Evolutionary conservation across 2,888 invertebrate species (phyloP).

Genomic region (Hetaerina titia): DNA sequence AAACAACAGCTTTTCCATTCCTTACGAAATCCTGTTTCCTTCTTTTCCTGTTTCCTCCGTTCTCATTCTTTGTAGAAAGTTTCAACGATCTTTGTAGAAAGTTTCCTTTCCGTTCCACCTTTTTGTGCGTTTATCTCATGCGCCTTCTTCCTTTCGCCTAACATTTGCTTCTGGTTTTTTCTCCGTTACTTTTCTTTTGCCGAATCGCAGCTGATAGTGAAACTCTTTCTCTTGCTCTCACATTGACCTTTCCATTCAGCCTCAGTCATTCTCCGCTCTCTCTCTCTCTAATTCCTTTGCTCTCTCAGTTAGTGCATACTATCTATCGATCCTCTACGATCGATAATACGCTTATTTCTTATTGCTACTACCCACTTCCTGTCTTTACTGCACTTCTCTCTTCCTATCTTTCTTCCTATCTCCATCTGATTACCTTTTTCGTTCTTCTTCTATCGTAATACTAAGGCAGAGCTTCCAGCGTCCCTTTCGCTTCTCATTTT

Average conservation of each 20-base stretch:
- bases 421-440: background rate
- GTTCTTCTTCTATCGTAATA: too few species aligned
- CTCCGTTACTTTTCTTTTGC: background rate
- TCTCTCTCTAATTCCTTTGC: constrained; percentile 20
- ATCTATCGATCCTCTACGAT: too few species aligned
- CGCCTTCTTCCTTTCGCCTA: background rate
- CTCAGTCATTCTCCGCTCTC: background rate
- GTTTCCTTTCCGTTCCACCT: background rate
- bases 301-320: background rate
- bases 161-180: background rate
- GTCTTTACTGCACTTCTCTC: constrained; percentile 9
- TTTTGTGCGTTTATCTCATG: background rate
- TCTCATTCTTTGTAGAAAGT: too few species aligned
- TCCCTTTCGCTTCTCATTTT: too few species aligned
- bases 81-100: too few species aligned
- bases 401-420: too few species aligned
- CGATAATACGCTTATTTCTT: too few species aligned
- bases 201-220: background rate
- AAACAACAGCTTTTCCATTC: too few species aligned
- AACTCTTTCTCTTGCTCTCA: background rate
- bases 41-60: too few species aligned
- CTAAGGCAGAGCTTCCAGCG: too few species aligned
- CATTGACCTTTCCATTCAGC: background rate
- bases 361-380: background rate
- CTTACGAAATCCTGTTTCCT: too few species aligned